Conservation (phyloP, 2,797 vertebrate species). For the Yasuhikotakia modesta region DNA sequence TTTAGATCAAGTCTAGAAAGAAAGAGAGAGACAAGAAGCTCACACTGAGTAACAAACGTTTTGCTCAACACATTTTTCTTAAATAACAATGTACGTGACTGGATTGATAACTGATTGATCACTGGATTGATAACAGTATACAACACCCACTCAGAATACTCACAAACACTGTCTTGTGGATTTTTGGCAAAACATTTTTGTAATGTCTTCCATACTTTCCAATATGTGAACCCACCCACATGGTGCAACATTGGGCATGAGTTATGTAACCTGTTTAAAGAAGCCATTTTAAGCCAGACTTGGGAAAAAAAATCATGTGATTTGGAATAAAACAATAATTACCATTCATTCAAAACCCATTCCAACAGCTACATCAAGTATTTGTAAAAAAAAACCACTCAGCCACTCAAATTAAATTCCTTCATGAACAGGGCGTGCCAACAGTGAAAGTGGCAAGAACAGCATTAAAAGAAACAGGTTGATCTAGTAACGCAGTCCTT, state of each 20-base stretch:
- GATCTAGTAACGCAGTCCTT: constrained; percentile 38
- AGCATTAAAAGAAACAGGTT: constrained; percentile 41
- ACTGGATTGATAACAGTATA: constrained; percentile 8
- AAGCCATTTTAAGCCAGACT: constrained; percentile 52
- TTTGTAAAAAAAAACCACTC: not conserved
- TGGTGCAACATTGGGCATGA: constrained; percentile 16
- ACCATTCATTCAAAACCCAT: constrained; percentile 9
- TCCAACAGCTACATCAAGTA: constrained; percentile 12
- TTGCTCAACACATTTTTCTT: not conserved
- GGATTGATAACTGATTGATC: not conserved
- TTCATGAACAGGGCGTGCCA: constrained; percentile 20
- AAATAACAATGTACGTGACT: not conserved
- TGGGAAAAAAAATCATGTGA: constrained; percentile 33
- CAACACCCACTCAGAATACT: constrained; percentile 20
- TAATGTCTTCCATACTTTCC: constrained; percentile 42
- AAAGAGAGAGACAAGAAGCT: not conserved
- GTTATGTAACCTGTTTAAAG: constrained; percentile 54
- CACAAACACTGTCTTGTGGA: constrained; percentile 2
- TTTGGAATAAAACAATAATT: constrained; percentile 32
- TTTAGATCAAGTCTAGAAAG: constrained; percentile 28
- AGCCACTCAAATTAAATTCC: not conserved
- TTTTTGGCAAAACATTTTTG: constrained; percentile 33
- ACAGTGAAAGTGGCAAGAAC: constrained; percentile 1
- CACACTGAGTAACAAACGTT: not conserved
- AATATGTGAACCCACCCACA: constrained; percentile 45